A percentile compares a stretch with the other conserved stretches of the same genome.
Conservation (phyloP, 2,797 vertebrate species). For the Sciurus carolinensis region DNA sequence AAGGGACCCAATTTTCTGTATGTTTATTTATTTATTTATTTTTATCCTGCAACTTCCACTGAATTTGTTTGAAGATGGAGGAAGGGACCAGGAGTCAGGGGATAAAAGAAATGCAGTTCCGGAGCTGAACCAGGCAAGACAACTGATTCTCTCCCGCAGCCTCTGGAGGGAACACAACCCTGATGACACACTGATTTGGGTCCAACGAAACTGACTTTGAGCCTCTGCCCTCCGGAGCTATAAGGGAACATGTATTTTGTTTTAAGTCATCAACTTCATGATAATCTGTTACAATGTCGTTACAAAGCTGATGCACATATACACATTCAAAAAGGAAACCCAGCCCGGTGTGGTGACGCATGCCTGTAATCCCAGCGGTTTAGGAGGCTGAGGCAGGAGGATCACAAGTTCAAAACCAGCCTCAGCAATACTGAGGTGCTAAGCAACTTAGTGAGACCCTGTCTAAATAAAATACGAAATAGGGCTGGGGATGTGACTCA, state of each 20-base stretch:
- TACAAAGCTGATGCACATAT: neutral
- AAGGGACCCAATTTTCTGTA: neutral
- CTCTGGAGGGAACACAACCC: neutral
- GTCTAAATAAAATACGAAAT: no score
- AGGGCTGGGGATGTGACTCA: no score
- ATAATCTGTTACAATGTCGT: neutral
- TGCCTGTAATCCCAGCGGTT: no score
- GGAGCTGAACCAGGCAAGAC: neutral
- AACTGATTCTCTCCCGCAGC: neutral
- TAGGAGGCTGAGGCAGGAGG: no score
- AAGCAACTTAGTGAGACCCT: no score
- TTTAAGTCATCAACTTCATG: neutral
- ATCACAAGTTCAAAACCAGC: no score
- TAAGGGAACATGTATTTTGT: neutral
- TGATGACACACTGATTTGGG: neutral
- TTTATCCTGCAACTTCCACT: neutral
- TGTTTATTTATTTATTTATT: no score
- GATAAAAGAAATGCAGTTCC: rapidly evolving
- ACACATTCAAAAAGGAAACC: neutral
- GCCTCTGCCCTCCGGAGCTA: neutral
- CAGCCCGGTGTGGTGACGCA: no score
- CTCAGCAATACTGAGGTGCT: no score
- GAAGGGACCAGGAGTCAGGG: neutral
- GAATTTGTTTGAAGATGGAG: neutral
- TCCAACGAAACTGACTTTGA: neutral